Percentiles rank a stretch among this genome's conserved stretches.
These are phyloP conservation scores for Hemiscyllium ocellatum DNA, from an alignment of 2,113 vertebrate species.

Conservation along the genomic window DNA sequence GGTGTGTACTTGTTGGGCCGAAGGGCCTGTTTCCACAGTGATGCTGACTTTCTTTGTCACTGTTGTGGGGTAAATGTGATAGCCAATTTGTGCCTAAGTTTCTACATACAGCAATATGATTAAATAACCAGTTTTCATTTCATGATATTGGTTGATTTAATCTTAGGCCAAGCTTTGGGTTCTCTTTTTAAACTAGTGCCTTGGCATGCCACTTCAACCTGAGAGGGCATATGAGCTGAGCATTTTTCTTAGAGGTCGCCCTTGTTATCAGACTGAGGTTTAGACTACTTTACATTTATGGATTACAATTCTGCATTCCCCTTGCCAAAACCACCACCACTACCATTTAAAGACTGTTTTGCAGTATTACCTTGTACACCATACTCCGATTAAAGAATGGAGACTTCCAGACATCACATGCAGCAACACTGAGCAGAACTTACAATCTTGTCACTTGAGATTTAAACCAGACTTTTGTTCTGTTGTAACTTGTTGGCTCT, in stretches of 20 bases:
- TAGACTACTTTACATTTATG: background rate
- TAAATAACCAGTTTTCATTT: background rate
- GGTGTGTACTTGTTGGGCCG: too few relatives aligned
- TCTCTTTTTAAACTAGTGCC: background rate
- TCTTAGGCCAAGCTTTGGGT: too few relatives aligned
- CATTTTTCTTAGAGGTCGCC: background rate
- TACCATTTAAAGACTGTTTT: background rate
- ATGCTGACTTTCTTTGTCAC: background rate
- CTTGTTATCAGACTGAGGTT: background rate
- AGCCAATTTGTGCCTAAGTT: background rate
- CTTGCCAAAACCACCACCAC: background rate
- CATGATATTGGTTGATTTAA: too few relatives aligned
- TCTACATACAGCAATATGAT: background rate
- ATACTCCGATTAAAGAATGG: background rate
- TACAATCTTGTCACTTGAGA: background rate
- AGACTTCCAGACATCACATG: background rate
- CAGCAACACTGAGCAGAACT: background rate
- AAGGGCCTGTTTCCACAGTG: too few relatives aligned
- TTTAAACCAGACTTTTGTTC: background rate
- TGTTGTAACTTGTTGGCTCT: background rate
- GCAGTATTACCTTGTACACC: background rate
- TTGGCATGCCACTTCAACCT: background rate
- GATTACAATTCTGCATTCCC: background rate
- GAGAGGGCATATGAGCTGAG: background rate
- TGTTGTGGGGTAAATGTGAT: background rate